phyloP scores from a whole-genome alignment of 2,888 invertebrate genomes.

The Galerucella pusilla region DNA sequence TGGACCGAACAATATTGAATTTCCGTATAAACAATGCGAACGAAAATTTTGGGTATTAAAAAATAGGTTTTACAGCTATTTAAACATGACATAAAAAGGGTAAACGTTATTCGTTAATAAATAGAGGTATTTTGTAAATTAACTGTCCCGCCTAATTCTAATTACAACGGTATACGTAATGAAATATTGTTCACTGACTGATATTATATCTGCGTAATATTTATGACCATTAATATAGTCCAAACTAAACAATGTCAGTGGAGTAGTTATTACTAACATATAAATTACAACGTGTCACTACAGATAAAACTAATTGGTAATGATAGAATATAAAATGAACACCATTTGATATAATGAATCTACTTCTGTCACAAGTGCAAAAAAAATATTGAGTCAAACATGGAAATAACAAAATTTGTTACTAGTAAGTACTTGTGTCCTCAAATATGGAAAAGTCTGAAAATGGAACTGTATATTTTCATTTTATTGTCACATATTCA shows the following conservation, averaged over 20 bases:
- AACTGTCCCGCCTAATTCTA: constrained; percentile 1
- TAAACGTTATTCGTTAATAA: constrained; percentile 1
- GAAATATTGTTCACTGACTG: not conserved
- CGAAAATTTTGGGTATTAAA: not conserved
- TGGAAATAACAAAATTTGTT: too few species aligned
- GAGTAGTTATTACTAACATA: not conserved
- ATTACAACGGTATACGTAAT: not conserved
- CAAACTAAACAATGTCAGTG: not conserved
- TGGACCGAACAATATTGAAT: not conserved
- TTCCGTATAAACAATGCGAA: constrained; percentile 1
- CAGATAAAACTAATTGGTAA: too few species aligned
- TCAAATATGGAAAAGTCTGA: too few species aligned
- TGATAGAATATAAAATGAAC: too few species aligned
- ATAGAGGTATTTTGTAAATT: not conserved
- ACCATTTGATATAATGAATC: too few species aligned
- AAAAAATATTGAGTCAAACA: too few species aligned
- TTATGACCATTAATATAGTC: not conserved
- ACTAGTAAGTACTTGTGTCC: too few species aligned
- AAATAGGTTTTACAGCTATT: not conserved
- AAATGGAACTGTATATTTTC: too few species aligned
- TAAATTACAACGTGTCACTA: not conserved
- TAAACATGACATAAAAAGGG: constrained; percentile 4
- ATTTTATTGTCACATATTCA: too few species aligned
- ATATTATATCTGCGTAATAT: constrained; percentile 5
- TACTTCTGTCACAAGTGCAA: too few species aligned